Conservation (phyloP, 2,888 invertebrate genomes). For the Lagria hirta region DNA sequence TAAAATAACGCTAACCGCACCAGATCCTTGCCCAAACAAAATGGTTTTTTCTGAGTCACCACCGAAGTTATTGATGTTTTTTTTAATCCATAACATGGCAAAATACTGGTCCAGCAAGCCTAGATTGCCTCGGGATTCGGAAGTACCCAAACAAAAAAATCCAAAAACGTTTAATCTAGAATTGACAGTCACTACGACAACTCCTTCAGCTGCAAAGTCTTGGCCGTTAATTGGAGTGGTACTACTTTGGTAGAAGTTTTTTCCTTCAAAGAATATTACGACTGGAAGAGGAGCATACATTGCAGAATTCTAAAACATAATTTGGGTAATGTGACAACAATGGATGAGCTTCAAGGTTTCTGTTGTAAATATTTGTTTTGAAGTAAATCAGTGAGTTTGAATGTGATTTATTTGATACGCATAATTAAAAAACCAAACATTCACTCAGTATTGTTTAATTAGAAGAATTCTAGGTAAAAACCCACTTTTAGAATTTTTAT, state of each 20-base stretch:
- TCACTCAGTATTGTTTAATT: no score
- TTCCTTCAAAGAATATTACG: slow-evolving; percentile 69
- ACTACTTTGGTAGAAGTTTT: slow-evolving; percentile 58
- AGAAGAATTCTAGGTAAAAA: no score
- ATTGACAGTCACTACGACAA: slow-evolving; percentile 69
- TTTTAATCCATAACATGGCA: slow-evolving; percentile 74
- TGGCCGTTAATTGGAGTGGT: slow-evolving; percentile 63
- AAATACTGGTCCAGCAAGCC: slow-evolving; percentile 84
- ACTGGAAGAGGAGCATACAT: slow-evolving; percentile 64
- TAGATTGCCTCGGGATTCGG: slow-evolving; percentile 74
- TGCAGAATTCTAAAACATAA: slow-evolving; percentile 39
- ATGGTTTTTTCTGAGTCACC: slow-evolving; percentile 80
- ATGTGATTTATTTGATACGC: no score
- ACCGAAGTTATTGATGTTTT: slow-evolving; percentile 77
- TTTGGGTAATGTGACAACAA: no score
- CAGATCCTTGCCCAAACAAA: slow-evolving; percentile 79
- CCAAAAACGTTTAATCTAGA: slow-evolving; percentile 73
- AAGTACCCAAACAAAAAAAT: slow-evolving; percentile 62
- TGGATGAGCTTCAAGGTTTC: no score
- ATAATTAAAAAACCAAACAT: no score
- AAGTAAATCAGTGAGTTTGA: no score
- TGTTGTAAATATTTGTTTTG: no score
- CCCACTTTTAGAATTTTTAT: no score
- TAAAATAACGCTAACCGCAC: slow-evolving; percentile 68
- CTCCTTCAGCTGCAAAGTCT: slow-evolving; percentile 70